Conservation (phyloP, 2,888 invertebrate genomes). For the Lamellibrachia satsuma region DNA sequence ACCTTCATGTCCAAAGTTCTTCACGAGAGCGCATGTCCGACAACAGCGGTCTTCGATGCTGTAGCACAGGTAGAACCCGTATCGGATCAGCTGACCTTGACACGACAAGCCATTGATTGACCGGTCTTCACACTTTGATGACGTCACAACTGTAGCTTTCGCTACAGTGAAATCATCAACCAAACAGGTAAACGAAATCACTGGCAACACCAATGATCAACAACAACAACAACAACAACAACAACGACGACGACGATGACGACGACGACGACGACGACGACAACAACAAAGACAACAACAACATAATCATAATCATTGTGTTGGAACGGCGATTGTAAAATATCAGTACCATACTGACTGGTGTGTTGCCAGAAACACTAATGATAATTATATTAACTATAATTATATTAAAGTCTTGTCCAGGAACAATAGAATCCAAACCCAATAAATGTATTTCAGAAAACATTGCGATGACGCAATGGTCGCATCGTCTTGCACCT, state of each 20-base stretch:
- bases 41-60: not conserved
- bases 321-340: not conserved
- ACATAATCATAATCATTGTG: not conserved
- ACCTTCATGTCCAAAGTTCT: not conserved
- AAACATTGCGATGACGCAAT: not conserved
- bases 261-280: not conserved
- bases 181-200: not conserved
- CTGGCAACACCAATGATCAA: not conserved
- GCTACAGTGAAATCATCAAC: not conserved
- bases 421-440: not conserved
- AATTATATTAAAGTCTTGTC: no score
- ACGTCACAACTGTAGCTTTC: not conserved
- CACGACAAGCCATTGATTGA: not conserved
- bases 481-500: not conserved
- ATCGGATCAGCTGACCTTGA: not conserved
- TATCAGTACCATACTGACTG: not conserved
- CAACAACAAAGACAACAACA: not conserved
- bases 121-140: not conserved
- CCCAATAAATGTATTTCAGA: not conserved
- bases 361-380: not conserved
- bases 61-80: not conserved
- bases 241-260: not conserved
- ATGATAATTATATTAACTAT: no score
- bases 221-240: not conserved
- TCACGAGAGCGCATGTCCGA: not conserved